Base-by-base conservation (phyloP, 2,888 invertebrate genomes). In the Caenorhabditis uteleia region DNA sequence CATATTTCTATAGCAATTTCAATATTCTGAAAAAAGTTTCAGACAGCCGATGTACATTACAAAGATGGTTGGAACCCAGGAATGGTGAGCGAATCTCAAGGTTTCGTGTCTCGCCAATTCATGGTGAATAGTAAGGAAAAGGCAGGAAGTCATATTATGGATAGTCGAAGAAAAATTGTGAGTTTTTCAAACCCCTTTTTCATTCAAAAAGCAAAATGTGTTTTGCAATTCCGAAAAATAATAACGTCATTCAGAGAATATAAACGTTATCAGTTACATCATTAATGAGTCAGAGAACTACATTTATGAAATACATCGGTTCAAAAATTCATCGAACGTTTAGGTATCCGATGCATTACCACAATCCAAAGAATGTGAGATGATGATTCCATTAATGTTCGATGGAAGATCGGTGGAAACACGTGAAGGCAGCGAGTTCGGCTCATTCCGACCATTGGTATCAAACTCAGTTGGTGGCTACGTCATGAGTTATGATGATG, bases 101-200 rank as follows among this genome's bases (percentile, higher is more conserved):
- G 67, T 7, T 77, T 79, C 58, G 59, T 80, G 23, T 75, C 76
- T 14, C 60, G 75, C 3, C 79, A 80, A 46, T 80, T 80, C 38
- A 58, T 72, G 29, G 62, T 77, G 8, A 77, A 75, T 38, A 60
- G 68, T 4, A 64, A 66, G 18, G 68, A 66, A 33, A 77, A 74
- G 16, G 79, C 79, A 16, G 80, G 80, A 29, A 75, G 72, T 42
- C 72, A 75, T 48, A 51, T 79, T 10, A 55, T 80, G 25, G 79
- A 80, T 50, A 68, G 66, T 36, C 49, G 73, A 29, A 42, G 72
- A 48, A 54, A 60, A 14, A 60, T 54, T 46, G 64, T 65, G 23
- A 53, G 61, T 55, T 39, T 31, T 45, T 46, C 47, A 27, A 16
- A n/a, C 6, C 20, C 18, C n/a, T 4, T 40, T 42, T 47, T 14